Base-by-base conservation (phyloP, 2,888 invertebrate species). In the Flexamia atlantica region DNA sequence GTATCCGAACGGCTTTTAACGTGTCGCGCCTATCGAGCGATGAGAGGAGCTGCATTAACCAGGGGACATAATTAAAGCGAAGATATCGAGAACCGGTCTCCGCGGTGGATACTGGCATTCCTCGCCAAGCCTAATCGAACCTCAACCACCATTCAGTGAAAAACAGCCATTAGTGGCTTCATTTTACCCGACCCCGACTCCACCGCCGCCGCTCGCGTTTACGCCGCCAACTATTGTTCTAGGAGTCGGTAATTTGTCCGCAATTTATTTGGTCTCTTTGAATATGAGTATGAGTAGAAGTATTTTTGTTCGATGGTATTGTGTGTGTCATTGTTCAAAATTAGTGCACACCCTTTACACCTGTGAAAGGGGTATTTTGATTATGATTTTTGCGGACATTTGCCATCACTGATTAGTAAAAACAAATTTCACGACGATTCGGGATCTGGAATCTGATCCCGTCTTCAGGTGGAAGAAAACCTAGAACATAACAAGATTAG, bases 11-110 rank as follows among this genome's bases (percentile, higher is more conserved):
- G 46, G 76, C 76, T 76, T 76, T 76, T 76, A 76, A 46, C 76
- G 76, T 42, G 76, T 76, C 76, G 76, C 76, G 7, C 50, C 28
- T 76, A 76, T 76, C 76, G 42, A 42, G 76, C 76, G 76, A 76
- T 76, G 76, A 76, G 46, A 46, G 76, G 50, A 36, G 76, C 76
- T 76, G 76, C 76, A 76, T 76, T 76, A 46, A 76, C 76, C 46
- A 46, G 76, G 76, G 46, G 76, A 76, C 76, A 76, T 76, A 76
- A 76, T 76, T 76, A 76, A 76, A 76, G 76, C 76, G 46, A 76
- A 76, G 76, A 76, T 76, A 76, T 46, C 76, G 25, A 30, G 46
- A 76, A 76, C 76, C 76, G 76, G 76, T 76, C 76, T n/a, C 53
- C n/a, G 76, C 25, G 25, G 76, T 14, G 28, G 76, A 76, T 46